Percentiles rank a stretch among this genome's conserved stretches.
phyloP scores from a whole-genome alignment of 2,113 vertebrate species.

The Rhegmatorhina hoffmannsi region DNA sequence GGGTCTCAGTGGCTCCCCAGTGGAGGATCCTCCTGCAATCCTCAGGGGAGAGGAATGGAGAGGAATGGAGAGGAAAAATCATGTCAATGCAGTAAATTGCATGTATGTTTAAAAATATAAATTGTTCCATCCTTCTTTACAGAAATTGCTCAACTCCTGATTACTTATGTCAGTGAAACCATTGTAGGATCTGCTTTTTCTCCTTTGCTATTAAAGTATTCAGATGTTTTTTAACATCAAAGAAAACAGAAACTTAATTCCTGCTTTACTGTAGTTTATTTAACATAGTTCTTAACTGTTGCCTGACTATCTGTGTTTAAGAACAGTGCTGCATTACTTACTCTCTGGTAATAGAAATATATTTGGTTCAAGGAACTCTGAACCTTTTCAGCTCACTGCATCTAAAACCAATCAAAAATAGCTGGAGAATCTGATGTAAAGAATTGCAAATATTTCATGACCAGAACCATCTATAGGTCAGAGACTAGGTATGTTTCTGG shows the following conservation, averaged over 20 bases:
- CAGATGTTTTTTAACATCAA: background rate
- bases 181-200: background rate
- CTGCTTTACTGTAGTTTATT: background rate
- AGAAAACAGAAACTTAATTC: background rate
- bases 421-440: background rate
- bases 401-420: constrained; percentile 18
- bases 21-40: background rate
- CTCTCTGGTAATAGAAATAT: background rate
- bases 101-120: background rate
- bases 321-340: background rate
- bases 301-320: background rate
- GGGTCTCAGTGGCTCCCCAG: background rate
- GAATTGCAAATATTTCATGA: background rate
- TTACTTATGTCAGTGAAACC: background rate
- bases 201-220: background rate
- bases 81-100: background rate
- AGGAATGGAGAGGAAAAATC: background rate
- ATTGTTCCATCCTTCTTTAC: background rate
- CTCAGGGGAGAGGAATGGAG: too few species aligned
- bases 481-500: background rate
- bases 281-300: background rate
- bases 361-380: background rate
- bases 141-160: background rate
- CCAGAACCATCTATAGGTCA: background rate
- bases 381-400: background rate